phyloP scores from a whole-genome alignment of 2,113 vertebrate species.

The Acrocephalus kingi region DNA sequence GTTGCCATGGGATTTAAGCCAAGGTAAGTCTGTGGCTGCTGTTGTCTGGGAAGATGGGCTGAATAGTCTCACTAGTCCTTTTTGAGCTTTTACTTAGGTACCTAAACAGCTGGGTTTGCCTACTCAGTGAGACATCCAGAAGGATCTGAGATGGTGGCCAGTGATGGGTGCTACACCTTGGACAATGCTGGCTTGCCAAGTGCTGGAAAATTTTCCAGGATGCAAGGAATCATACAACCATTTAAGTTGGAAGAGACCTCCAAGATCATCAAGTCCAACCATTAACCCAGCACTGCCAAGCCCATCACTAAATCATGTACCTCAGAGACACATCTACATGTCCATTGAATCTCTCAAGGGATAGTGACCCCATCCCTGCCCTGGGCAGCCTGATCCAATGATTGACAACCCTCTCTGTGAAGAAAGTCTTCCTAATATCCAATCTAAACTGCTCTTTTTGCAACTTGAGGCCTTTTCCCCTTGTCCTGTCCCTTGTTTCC shows the following conservation, averaged over 20 bases:
- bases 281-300: background rate
- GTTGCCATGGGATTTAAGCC: background rate
- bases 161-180: fast-evolving
- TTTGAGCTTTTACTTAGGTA: background rate
- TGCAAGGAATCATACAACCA: background rate
- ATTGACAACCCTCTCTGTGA: background rate
- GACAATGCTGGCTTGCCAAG: background rate
- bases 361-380: background rate
- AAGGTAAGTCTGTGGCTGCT: background rate
- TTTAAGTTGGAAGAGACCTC: background rate
- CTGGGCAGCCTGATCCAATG: background rate
- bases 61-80: background rate
- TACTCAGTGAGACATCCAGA: background rate
- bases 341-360: background rate
- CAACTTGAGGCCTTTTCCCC: background rate
- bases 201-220: background rate
- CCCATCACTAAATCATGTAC: background rate
- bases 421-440: background rate
- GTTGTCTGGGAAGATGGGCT: background rate
- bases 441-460: background rate
- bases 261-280: background rate
- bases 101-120: background rate
- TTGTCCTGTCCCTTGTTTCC: background rate
- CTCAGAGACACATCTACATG: background rate
- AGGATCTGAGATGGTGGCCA: background rate